Percentiles rank a stretch among this genome's conserved stretches.
Evolutionary conservation across 2,888 invertebrate species (phyloP).

Genomic region (Drosophila antonietae): DNA sequence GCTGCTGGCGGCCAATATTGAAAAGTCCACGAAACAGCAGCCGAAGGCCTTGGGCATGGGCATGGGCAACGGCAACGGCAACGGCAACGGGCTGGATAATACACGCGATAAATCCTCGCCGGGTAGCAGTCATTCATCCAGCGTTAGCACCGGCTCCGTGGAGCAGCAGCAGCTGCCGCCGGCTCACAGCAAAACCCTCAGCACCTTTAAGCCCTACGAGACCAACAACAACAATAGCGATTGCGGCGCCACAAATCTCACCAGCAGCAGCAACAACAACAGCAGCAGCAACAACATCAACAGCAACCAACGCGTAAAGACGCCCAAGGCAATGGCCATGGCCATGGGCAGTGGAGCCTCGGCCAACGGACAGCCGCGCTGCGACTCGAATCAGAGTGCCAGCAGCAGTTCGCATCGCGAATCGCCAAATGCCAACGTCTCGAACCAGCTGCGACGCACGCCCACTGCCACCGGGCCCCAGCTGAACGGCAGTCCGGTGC

Average conservation of each 20-base stretch:
- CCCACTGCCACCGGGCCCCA: slow-evolving; percentile 40
- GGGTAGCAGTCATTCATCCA: slow-evolving; percentile 83
- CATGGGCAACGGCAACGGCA: slow-evolving; percentile 1
- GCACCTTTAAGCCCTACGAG: slow-evolving; percentile 92
- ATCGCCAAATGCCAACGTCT: slow-evolving; percentile 76
- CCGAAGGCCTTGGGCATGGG: slow-evolving; percentile 81
- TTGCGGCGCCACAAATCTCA: slow-evolving; percentile 70
- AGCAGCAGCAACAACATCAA: slow-evolving; percentile 31
- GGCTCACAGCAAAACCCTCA: slow-evolving; percentile 74
- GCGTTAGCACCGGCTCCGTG: slow-evolving; percentile 85
- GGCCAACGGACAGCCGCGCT: slow-evolving; percentile 85
- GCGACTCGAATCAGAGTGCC: slow-evolving; percentile 92
- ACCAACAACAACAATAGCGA: slow-evolving; percentile 86
- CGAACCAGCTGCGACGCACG: slow-evolving; percentile 42
- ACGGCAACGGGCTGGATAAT: slow-evolving; percentile 68
- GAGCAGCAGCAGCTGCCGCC: slow-evolving; percentile 82
- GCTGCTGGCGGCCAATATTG: slow-evolving; percentile 90
- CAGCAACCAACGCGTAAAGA: slow-evolving; percentile 60
- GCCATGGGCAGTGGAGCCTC: slow-evolving; percentile 17
- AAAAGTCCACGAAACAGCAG: slow-evolving; percentile 87
- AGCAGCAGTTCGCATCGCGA: slow-evolving; percentile 83
- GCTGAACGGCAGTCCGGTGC: slow-evolving; percentile 73
- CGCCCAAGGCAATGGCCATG: slow-evolving; percentile 55
- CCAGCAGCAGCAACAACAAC: slow-evolving; percentile 77
- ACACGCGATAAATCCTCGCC: slow-evolving; percentile 88